Conservation (phyloP, 1,140 invertebrate genomes). For the Trichonephila clavipes region DNA sequence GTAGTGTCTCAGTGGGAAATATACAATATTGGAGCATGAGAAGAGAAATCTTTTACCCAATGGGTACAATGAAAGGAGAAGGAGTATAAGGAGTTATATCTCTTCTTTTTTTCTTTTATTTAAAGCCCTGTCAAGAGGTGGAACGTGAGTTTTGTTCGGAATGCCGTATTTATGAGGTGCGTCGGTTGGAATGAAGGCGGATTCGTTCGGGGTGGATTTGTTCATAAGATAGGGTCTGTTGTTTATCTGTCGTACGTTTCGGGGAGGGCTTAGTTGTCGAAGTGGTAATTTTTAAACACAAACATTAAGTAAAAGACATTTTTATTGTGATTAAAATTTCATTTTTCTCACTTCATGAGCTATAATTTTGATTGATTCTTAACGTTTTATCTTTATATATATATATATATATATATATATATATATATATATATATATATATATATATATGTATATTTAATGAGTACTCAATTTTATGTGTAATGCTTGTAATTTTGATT, state of each 20-base stretch:
- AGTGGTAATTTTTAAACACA: neutral
- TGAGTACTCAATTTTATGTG: too few relatives aligned
- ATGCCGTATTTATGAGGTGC: neutral
- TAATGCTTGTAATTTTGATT: too few relatives aligned
- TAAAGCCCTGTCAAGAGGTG: neutral
- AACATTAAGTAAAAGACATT: too few relatives aligned
- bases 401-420: too few relatives aligned
- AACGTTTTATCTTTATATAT: too few relatives aligned
- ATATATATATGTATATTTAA: too few relatives aligned
- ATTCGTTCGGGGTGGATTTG: neutral
- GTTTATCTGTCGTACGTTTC: conserved; percentile 1
- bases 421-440: too few relatives aligned
- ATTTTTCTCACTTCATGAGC: too few relatives aligned
- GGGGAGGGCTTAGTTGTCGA: neutral
- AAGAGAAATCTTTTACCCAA: neutral
- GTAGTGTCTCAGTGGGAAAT: neutral
- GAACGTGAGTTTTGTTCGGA: conserved; percentile 6
- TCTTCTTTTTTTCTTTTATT: conserved; percentile 20
- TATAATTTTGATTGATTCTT: too few relatives aligned
- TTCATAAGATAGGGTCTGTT: neutral
- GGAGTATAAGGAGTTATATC: conserved; percentile 16
- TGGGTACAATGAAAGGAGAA: neutral
- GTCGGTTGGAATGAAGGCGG: neutral
- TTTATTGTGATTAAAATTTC: too few relatives aligned
- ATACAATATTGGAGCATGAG: neutral